Evolutionary conservation across 1,140 invertebrate species (phyloP).

Genomic region (Orchesella cincta): DNA sequence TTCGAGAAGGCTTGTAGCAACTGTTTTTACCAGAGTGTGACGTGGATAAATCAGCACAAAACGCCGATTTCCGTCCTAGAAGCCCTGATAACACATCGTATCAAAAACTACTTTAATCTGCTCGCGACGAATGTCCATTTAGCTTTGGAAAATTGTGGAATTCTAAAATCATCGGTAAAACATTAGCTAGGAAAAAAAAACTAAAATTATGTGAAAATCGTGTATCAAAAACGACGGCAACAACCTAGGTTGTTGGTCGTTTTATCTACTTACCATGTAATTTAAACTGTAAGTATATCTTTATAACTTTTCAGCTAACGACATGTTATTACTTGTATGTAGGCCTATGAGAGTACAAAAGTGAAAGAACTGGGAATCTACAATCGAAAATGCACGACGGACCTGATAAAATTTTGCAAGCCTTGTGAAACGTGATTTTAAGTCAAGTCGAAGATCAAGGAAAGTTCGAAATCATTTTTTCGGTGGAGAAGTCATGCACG

Average conservation of each 20-base stretch:
- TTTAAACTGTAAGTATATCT: too few relatives aligned
- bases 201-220: not conserved
- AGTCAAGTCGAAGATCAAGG: too few relatives aligned
- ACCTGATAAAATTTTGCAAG: not conserved
- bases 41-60: slow-evolving; percentile 24
- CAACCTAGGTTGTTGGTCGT: slow-evolving; percentile 33
- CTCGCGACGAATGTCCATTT: slow-evolving; percentile 14
- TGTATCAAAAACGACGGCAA: slow-evolving; percentile 4
- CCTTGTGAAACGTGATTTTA: too few relatives aligned
- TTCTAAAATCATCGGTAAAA: not conserved
- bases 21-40: slow-evolving; percentile 12
- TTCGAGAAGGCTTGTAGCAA: too few relatives aligned
- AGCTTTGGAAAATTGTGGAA: not conserved
- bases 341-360: not conserved
- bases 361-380: not conserved
- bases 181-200: too few relatives aligned
- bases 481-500: slow-evolving; percentile 28
- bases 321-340: too few relatives aligned
- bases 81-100: not conserved
- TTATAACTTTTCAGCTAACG: too few relatives aligned
- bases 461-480: not conserved
- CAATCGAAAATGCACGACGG: not conserved
- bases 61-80: slow-evolving; percentile 26
- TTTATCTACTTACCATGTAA: too few relatives aligned
- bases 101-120: not conserved